These are phyloP conservation scores for Pagrus major DNA, from an alignment of 2,113 vertebrate species.

Conservation along the genomic window DNA sequence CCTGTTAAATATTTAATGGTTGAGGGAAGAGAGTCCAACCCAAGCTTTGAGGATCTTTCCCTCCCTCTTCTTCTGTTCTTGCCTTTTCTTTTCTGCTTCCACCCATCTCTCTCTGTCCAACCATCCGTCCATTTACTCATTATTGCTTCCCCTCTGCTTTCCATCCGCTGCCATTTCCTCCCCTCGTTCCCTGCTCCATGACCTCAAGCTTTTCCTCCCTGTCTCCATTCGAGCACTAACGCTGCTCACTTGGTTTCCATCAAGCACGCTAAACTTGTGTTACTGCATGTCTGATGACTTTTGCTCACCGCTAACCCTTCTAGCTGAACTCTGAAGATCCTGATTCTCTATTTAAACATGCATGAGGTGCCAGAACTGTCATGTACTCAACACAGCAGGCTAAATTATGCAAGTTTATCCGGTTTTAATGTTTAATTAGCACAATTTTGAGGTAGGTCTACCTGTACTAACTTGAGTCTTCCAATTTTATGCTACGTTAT, in stretches of 20 bases:
- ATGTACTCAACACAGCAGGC: too few species aligned
- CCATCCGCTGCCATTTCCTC: background rate
- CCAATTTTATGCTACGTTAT: too few species aligned
- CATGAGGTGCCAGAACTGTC: background rate
- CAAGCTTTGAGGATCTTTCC: slow-evolving; percentile 35
- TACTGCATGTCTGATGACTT: background rate
- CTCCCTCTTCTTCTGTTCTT: background rate
- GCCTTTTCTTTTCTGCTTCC: background rate
- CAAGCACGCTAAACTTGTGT: too few species aligned
- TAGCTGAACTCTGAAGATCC: background rate
- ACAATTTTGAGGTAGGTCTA: too few species aligned
- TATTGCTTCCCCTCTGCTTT: background rate
- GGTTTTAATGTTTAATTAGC: too few species aligned
- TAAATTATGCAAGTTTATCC: too few species aligned
- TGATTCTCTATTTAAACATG: slow-evolving; percentile 7
- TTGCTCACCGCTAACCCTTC: background rate
- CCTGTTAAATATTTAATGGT: slow-evolving; percentile 72
- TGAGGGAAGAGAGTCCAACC: slow-evolving; percentile 29
- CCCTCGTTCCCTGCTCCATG: background rate
- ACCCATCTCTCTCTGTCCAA: background rate
- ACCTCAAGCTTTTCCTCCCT: slow-evolving; percentile 4
- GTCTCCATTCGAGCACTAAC: background rate
- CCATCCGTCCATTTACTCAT: background rate
- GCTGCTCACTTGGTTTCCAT: background rate
- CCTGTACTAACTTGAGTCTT: too few species aligned